These are phyloP conservation scores for Plestiodon gilberti DNA, from an alignment of 2,113 vertebrate genomes.

Conservation along the genomic window DNA sequence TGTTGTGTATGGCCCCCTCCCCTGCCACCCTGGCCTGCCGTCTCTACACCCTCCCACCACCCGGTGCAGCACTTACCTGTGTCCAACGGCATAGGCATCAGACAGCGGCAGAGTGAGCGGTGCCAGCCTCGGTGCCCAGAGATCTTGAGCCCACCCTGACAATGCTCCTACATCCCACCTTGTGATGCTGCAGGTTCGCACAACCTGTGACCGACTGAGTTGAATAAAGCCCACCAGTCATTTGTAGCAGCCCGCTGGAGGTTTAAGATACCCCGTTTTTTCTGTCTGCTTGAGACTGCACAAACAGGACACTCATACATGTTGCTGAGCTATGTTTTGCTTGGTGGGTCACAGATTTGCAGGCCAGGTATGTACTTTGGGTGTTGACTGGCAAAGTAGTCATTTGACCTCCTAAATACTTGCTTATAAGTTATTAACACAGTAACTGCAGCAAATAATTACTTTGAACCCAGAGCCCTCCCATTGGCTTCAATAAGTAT, in stretches of 20 bases:
- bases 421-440: neutral
- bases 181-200: neutral
- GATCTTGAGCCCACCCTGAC: no score
- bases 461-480: neutral
- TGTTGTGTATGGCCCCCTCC: no score
- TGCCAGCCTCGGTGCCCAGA: no score
- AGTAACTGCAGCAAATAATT: neutral
- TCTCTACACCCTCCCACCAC: neutral
- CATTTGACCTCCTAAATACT: neutral
- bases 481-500: neutral
- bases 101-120: no score
- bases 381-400: neutral
- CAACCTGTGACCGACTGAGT: no score
- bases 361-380: neutral
- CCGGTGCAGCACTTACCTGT: no score
- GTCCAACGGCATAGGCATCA: no score
- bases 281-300: neutral
- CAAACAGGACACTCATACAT: neutral
- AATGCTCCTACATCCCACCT: neutral
- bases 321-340: neutral
- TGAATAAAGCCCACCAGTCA: neutral
- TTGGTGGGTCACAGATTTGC: neutral
- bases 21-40: neutral
- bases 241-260: neutral
- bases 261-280: neutral